Evolutionary conservation across 1,140 invertebrate species (phyloP), one percentile per base, ranked within the genome.

Genomic region (Sweltsa coloradensis): DNA sequence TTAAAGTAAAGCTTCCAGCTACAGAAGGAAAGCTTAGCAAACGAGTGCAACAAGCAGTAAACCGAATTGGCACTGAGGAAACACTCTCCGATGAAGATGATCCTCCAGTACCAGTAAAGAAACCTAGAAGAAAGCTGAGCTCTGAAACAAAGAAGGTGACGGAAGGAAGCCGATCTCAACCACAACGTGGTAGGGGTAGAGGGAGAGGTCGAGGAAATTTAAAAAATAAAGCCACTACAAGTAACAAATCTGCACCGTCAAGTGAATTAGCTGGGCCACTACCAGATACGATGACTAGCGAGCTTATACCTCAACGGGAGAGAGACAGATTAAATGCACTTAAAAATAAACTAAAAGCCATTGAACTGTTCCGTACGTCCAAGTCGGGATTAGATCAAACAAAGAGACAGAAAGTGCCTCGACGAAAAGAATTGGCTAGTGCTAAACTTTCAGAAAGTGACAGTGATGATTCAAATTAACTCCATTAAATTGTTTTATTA

Each of bases 301-400:
- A n/a, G n/a, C n/a, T 74, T 1, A 87, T 88, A 60, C 82, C 82
- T 1, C 84, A 88, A 59, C 72, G 76, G 50, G 77, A 85, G 57
- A 73, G 71, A 47, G 75, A 82, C 45, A 75, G 78, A 61, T 63
- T 68, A 45, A 70, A 73, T 54, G 62, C 79, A 31, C 60, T 80
- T 26, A 67, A 78, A 53, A 81, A 75, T 39, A 88, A 84, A 66
- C 55, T 81, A 27, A 79, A 80, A 61, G 85, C 85, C 7, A 84
- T 85, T 34, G 81, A 85, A 62, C 52, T 84, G 44, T 77, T 83
- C 53, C 74, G 78, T 53, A 83, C 78, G 58, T 75, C 78, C 5
- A 78, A 75, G 55, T 66, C 71, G 54, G 74, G 74, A 52, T 61
- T 69, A n/a, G 70, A 65, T 34, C 69, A 61, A 51, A 67, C 72